Percentiles rank a stretch among this genome's conserved stretches.
Conservation (phyloP, 2,888 invertebrate species). For the Chymomyza amoena region DNA sequence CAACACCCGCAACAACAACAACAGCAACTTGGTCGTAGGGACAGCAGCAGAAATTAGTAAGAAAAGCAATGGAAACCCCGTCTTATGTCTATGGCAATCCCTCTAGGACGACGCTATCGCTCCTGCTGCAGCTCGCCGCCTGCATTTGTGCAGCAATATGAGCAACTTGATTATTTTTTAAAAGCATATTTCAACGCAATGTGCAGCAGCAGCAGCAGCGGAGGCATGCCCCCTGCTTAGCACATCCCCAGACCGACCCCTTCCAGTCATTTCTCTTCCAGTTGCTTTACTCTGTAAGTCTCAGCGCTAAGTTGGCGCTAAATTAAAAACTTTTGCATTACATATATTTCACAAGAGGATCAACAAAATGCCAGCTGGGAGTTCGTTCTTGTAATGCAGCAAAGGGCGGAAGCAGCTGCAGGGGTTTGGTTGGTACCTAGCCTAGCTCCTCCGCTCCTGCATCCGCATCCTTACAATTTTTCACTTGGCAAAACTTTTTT, state of each 20-base stretch:
- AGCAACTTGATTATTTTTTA: slow-evolving; percentile 66
- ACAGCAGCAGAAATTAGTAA: slow-evolving; percentile 30
- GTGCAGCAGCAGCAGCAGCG: too few species aligned
- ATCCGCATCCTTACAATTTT: slow-evolving; percentile 44
- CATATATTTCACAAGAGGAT: slow-evolving; percentile 64
- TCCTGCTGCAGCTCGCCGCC: background rate
- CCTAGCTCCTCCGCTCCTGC: background rate
- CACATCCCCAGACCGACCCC: background rate
- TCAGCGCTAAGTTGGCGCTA: slow-evolving; percentile 72
- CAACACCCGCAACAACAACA: background rate
- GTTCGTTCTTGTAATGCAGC: background rate
- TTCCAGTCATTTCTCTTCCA: slow-evolving; percentile 51
- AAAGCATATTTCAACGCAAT: slow-evolving; percentile 60
- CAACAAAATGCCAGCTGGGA: slow-evolving; percentile 23
- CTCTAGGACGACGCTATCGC: background rate
- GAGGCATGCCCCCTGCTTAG: slow-evolving; percentile 7
- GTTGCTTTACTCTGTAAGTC: slow-evolving; percentile 66
- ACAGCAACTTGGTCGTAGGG: slow-evolving; percentile 15
- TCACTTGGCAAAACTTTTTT: slow-evolving; percentile 54
- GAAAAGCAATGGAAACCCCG: slow-evolving; percentile 17
- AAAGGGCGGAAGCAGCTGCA: background rate
- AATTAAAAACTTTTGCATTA: slow-evolving; percentile 72
- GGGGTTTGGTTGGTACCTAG: too few species aligned
- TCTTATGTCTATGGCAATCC: background rate
- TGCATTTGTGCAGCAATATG: slow-evolving; percentile 23